These are phyloP conservation scores for Amazona ochrocephala DNA, from an alignment of 2,797 vertebrate genomes.

Conservation along the genomic window DNA sequence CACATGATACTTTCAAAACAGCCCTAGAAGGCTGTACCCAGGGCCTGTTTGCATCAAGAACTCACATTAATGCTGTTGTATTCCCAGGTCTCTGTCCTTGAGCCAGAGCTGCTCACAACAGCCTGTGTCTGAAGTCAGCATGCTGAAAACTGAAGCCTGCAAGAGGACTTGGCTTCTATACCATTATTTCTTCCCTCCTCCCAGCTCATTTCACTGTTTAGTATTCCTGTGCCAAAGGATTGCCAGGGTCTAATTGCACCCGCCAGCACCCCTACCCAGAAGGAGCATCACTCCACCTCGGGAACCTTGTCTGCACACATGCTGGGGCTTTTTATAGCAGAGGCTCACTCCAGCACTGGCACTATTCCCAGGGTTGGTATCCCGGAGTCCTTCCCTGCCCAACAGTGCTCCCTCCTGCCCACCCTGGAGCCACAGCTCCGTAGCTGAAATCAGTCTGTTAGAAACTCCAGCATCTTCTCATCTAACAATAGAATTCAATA, in stretches of 20 bases:
- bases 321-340: neutral
- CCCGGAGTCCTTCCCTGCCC: neutral
- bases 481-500: neutral
- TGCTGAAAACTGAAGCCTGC: neutral
- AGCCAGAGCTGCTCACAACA: neutral
- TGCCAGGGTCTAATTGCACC: neutral
- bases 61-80: neutral
- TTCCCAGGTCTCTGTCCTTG: neutral
- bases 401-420: neutral
- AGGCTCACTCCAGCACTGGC: neutral
- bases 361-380: neutral
- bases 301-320: neutral
- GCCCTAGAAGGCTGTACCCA: neutral
- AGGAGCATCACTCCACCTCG: accelerated
- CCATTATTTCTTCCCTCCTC: neutral
- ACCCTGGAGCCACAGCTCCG: accelerated
- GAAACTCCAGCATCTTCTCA: neutral
- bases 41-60: neutral
- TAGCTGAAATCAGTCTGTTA: neutral
- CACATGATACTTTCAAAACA: neutral
- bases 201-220: neutral
- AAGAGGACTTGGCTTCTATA: neutral
- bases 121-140: neutral
- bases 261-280: neutral
- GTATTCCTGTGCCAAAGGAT: neutral